Evolutionary conservation across 1,140 invertebrate species (phyloP).

Genomic region (Pachypeltis micranthus): DNA sequence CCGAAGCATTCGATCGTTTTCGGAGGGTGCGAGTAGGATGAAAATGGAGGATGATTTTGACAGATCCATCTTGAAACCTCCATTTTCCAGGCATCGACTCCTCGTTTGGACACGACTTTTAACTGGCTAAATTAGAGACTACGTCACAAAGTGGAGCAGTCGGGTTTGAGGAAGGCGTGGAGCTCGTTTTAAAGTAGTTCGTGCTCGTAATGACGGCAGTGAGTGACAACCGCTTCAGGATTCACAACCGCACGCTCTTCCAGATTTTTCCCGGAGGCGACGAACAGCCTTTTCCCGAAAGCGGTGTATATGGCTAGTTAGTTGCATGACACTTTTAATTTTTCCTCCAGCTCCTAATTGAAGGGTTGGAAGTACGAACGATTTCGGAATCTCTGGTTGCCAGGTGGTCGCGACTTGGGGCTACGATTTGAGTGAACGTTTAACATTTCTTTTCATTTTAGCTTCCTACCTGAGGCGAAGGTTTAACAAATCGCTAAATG

Average conservation of each 20-base stretch:
- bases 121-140: neutral
- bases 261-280: neutral
- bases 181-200: neutral
- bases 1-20: no score
- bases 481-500: no score
- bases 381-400: neutral
- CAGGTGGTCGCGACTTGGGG: neutral
- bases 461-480: no score
- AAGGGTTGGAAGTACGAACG: neutral
- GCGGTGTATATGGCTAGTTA: neutral
- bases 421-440: neutral
- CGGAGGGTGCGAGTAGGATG: no score
- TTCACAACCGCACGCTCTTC: neutral
- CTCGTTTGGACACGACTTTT: no score
- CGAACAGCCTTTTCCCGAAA: neutral
- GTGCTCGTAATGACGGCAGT: slow-evolving; percentile 5
- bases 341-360: neutral
- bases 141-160: neutral
- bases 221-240: slow-evolving; percentile 1
- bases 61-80: no score
- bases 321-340: slow-evolving; percentile 4
- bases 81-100: no score
- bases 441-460: neutral
- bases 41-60: no score
- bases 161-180: no score